These are phyloP conservation scores for Plutomurus gul DNA, from an alignment of 1,140 invertebrate species.

Conservation along the genomic window DNA sequence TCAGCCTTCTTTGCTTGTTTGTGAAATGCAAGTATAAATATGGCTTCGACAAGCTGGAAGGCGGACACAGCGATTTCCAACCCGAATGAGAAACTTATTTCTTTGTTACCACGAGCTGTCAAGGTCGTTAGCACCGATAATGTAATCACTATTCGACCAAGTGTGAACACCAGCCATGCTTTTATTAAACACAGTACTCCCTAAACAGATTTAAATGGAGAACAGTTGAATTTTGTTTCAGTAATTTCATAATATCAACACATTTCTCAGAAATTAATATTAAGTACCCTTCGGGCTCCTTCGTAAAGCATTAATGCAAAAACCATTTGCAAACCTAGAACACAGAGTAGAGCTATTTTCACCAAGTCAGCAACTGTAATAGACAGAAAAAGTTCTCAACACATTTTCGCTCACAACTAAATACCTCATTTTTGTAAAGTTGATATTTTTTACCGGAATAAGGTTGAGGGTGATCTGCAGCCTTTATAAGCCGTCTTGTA, in stretches of 20 bases:
- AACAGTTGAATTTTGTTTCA: too few species aligned
- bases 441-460: not conserved
- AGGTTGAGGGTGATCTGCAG: not conserved
- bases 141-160: not conserved
- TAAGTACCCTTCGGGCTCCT: constrained; percentile 15
- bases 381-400: not conserved
- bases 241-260: too few species aligned
- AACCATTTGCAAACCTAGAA: not conserved
- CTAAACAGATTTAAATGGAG: not conserved
- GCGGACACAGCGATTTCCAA: not conserved
- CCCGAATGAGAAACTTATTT: not conserved
- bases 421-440: not conserved
- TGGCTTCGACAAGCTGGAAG: not conserved
- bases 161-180: not conserved
- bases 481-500: not conserved
- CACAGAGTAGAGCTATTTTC: not conserved
- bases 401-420: not conserved
- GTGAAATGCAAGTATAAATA: constrained; percentile 2
- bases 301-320: constrained; percentile 11
- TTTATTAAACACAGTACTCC: constrained; percentile 14
- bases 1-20: not conserved
- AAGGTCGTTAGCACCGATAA: too few species aligned
- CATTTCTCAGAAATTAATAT: not conserved
- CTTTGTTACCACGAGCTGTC: not conserved
- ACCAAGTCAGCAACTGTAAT: not conserved